Evolutionary conservation across 2,888 invertebrate species (phyloP).

Genomic region (Philereme vetulata): DNA sequence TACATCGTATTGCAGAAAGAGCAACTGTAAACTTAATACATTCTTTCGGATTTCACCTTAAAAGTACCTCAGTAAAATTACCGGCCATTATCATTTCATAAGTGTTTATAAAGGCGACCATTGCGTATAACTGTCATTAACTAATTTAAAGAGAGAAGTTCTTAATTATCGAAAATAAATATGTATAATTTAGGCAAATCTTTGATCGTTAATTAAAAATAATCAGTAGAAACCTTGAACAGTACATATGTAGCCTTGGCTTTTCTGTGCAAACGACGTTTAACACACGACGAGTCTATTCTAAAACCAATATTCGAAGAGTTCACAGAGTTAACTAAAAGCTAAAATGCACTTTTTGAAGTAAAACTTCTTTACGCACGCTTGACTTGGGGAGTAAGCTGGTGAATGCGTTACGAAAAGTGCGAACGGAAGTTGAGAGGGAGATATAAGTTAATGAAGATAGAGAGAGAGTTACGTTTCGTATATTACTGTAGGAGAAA

Average conservation of each 20-base stretch:
- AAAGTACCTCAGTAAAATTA: conserved; percentile 36
- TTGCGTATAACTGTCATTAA: conserved; percentile 37
- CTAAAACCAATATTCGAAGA: conserved; percentile 11
- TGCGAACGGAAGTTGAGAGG: too few relatives aligned
- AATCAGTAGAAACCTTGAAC: conserved; percentile 42
- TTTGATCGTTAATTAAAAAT: conserved; percentile 43
- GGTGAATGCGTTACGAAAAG: too few relatives aligned
- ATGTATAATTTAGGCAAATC: conserved; percentile 37
- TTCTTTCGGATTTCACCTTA: conserved; percentile 8
- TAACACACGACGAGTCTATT: conserved; percentile 38
- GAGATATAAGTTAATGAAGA: too few relatives aligned
- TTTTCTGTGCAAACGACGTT: conserved; percentile 43
- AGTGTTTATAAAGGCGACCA: conserved; percentile 25
- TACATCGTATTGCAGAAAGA: conserved; percentile 3
- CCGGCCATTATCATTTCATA: conserved; percentile 40
- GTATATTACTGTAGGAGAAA: too few relatives aligned
- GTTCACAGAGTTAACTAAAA: conserved; percentile 7
- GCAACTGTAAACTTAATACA: neutral
- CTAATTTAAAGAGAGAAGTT: conserved; percentile 21
- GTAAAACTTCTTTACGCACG: too few relatives aligned
- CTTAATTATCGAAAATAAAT: neutral
- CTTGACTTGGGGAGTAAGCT: too few relatives aligned
- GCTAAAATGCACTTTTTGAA: conserved; percentile 14
- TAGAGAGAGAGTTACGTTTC: too few relatives aligned
- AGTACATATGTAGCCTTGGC: conserved; percentile 52